These are phyloP conservation scores for Drosophila putrida DNA, from an alignment of 2,888 invertebrate species.

Conservation along the genomic window DNA sequence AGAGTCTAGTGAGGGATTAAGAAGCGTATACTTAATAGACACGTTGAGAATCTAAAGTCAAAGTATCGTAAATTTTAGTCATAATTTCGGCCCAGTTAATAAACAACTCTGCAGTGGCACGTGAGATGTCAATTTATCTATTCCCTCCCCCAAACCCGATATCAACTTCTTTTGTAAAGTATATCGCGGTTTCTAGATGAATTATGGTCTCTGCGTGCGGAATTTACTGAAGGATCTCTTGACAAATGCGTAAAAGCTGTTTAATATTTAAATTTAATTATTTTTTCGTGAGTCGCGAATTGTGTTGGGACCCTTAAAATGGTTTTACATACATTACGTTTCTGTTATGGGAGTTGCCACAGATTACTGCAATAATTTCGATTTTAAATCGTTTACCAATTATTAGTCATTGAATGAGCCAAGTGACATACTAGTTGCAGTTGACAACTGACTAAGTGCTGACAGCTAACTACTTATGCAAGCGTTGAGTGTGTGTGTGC, in stretches of 20 bases:
- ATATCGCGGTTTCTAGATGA: slow-evolving; percentile 66
- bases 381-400: slow-evolving; percentile 64
- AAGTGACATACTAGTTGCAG: slow-evolving; percentile 43
- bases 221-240: slow-evolving; percentile 40
- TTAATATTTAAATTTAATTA: slow-evolving; percentile 83
- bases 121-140: slow-evolving; percentile 65
- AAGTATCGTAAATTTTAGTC: background rate
- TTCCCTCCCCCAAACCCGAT: slow-evolving; percentile 7
- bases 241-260: slow-evolving; percentile 76
- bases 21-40: background rate
- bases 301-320: slow-evolving; percentile 40
- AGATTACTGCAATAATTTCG: slow-evolving; percentile 37
- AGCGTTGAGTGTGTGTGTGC: slow-evolving; percentile 10
- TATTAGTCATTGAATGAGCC: slow-evolving; percentile 55
- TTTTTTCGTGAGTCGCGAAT: slow-evolving; percentile 63
- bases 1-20: background rate
- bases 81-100: slow-evolving; percentile 38
- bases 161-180: slow-evolving; percentile 20
- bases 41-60: background rate
- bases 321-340: slow-evolving; percentile 64
- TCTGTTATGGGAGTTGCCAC: slow-evolving; percentile 51
- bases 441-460: slow-evolving; percentile 68
- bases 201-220: slow-evolving; percentile 67
- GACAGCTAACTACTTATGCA: slow-evolving; percentile 69
- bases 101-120: slow-evolving; percentile 50